A percentile compares a stretch with the other conserved stretches of the same genome.
These are phyloP conservation scores for Toxotes jaculatrix DNA, from an alignment of 2,113 vertebrate genomes.

Conservation along the genomic window DNA sequence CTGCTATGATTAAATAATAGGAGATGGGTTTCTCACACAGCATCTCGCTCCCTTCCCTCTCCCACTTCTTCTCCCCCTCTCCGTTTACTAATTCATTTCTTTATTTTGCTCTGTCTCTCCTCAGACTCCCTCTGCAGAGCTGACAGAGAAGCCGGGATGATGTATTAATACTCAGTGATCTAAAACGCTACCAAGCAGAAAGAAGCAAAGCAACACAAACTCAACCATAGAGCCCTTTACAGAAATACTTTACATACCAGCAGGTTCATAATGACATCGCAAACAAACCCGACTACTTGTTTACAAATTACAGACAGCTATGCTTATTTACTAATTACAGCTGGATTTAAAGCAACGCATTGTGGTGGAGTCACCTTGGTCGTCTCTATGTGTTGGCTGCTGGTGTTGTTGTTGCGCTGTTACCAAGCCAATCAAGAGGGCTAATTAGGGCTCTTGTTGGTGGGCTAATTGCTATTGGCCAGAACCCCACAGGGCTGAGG, in stretches of 20 bases:
- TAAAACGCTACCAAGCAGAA: conserved; percentile 20
- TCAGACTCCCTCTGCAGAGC: conserved; percentile 20
- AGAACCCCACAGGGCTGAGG: conserved; percentile 74
- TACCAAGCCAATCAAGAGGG: conserved; percentile 79
- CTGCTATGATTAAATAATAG: conserved; percentile 72
- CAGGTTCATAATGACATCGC: conserved; percentile 52
- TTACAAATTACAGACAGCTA: conserved; percentile 67
- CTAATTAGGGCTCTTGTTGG: conserved; percentile 84
- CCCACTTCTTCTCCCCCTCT: background rate
- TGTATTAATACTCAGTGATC: conserved; percentile 42
- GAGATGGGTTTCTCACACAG: conserved; percentile 27
- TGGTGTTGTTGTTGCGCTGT: conserved; percentile 54
- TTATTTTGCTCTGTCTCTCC: background rate
- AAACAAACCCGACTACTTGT: conserved; percentile 63
- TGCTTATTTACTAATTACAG: conserved; percentile 69
- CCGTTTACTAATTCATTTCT: conserved; percentile 38
- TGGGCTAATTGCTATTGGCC: conserved; percentile 82
- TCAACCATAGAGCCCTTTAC: conserved; percentile 33
- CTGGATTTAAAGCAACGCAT: conserved; percentile 44
- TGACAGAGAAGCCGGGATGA: conserved; percentile 21
- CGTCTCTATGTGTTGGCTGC: conserved; percentile 40
- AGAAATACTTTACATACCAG: conserved; percentile 53
- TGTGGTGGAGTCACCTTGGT: conserved; percentile 53
- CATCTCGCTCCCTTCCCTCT: conserved; percentile 11
- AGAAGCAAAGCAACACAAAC: conserved; percentile 27